Conservation (phyloP, 2,888 invertebrate species). For the Netelia virgata region DNA sequence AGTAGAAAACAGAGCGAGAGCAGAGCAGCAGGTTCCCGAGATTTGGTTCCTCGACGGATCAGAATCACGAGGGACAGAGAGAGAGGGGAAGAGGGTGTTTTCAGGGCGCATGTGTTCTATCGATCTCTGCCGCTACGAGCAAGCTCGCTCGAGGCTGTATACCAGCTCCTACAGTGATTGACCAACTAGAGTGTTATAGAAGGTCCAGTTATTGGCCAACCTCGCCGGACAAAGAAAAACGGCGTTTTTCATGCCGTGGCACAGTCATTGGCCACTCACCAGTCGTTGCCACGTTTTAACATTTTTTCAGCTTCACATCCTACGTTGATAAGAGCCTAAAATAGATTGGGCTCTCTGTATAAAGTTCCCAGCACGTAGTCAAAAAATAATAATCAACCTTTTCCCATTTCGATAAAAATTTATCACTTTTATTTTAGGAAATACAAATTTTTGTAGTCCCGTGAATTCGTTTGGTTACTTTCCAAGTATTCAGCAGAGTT, state of each 20-base stretch:
- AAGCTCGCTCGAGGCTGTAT: conserved; percentile 24
- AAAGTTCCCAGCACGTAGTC: too few species aligned
- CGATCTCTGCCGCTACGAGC: conserved; percentile 73
- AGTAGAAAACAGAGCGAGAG: conserved; percentile 46
- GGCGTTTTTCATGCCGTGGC: neutral
- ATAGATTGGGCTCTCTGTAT: too few species aligned
- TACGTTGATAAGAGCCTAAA: too few species aligned
- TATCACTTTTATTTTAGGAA: too few species aligned
- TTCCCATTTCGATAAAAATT: too few species aligned
- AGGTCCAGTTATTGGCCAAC: conserved; percentile 6
- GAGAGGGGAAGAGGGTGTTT: conserved; percentile 62
- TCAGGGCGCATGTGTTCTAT: conserved; percentile 82
- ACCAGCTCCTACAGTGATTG: conserved; percentile 22
- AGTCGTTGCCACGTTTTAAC: too few species aligned
- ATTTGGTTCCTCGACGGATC: conserved; percentile 62
- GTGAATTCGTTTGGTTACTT: too few species aligned
- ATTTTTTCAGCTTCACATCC: too few species aligned
- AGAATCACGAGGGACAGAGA: conserved; percentile 50
- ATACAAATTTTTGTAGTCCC: too few species aligned
- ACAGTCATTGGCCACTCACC: neutral
- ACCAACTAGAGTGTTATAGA: conserved; percentile 4
- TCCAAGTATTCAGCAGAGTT: too few species aligned
- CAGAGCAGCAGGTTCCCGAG: conserved; percentile 64
- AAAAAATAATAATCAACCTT: too few species aligned
- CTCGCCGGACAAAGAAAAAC: neutral